Evolutionary conservation across 2,888 invertebrate species (phyloP), one percentile per base, ranked within the genome.

Genomic region (Panopea generosa): DNA sequence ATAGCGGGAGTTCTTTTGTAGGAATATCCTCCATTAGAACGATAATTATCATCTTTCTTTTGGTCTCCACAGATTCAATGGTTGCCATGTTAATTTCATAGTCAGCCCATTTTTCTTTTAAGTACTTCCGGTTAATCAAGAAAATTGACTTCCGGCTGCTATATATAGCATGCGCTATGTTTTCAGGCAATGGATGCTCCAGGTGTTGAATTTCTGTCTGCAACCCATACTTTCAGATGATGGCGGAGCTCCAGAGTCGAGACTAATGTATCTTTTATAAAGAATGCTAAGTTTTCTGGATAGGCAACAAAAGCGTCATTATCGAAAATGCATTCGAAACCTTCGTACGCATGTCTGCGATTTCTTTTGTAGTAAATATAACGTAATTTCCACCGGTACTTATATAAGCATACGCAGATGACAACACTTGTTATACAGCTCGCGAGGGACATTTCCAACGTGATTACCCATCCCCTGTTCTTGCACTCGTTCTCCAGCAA

Each of bases 61-160:
- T 60, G 2, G 67, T 53, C 14, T 66, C 61, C 0, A 76, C 33
- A 1, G 68, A 55, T 49, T 84, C 80, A 50, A 73, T 52, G 9
- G 45, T 27, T 14, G 78, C 80, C 77, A 81, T 81, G 56, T 83
- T 73, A 33, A 78, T 57, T 61, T 83, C 80, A 56, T 81, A 81
- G 59, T 70, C 70, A 43, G 76, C 78, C 83, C 79, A 80, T 11
- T 43, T 70, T 22, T 72, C 75, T 7, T 53, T 60, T 22, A 83
- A 26, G 33, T 71, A 83, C 0, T 55, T 50, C 14, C 57, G 57
- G 61, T 73, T 56, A 2, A 83, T 29, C 0, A 83, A 55, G 2
- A 81, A 60, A 11, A 83, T 71, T 3, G 73, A 55, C 38, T 80
- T 80, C 47, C 57, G 69, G 52, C 80, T 74, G 56, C 52, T 71